These are phyloP conservation scores for Drosophila albomicans DNA, from an alignment of 1,140 invertebrate species.

Conservation along the genomic window DNA sequence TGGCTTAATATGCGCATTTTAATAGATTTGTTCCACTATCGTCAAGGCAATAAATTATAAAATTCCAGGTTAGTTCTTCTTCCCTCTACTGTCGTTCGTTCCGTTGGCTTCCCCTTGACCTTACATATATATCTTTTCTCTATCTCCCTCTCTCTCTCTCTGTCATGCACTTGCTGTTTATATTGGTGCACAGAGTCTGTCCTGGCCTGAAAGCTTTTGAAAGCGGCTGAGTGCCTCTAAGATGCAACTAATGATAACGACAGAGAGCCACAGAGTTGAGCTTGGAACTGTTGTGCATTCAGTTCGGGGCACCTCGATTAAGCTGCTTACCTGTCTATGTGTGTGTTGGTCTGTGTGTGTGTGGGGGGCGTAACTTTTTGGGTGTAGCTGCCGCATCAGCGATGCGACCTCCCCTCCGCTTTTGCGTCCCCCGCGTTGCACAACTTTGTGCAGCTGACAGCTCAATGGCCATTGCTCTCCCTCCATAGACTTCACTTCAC, in stretches of 20 bases:
- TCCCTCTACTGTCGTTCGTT: not conserved
- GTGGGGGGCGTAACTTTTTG: slow-evolving; percentile 73
- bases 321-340: slow-evolving; percentile 70
- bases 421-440: not conserved
- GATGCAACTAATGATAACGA: slow-evolving; percentile 83
- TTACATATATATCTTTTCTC: not conserved
- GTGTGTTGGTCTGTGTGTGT: no score
- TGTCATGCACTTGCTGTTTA: slow-evolving; percentile 29
- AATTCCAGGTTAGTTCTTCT: slow-evolving; percentile 45
- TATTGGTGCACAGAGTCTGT: slow-evolving; percentile 4
- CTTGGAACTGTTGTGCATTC: slow-evolving; percentile 18
- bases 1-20: slow-evolving; percentile 83
- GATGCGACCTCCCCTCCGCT: slow-evolving; percentile 60
- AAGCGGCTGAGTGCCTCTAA: slow-evolving; percentile 80
- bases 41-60: slow-evolving; percentile 84
- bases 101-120: not conserved
- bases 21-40: slow-evolving; percentile 84
- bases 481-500: not conserved
- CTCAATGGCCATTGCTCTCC: slow-evolving; percentile 66
- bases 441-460: slow-evolving; percentile 66
- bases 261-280: slow-evolving; percentile 34
- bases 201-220: slow-evolving; percentile 70
- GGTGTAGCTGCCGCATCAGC: slow-evolving; percentile 81
- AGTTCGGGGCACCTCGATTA: slow-evolving; percentile 60
- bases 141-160: not conserved